phyloP scores from a whole-genome alignment of 2,113 vertebrate genomes.

The Bagarius yarrelli region DNA sequence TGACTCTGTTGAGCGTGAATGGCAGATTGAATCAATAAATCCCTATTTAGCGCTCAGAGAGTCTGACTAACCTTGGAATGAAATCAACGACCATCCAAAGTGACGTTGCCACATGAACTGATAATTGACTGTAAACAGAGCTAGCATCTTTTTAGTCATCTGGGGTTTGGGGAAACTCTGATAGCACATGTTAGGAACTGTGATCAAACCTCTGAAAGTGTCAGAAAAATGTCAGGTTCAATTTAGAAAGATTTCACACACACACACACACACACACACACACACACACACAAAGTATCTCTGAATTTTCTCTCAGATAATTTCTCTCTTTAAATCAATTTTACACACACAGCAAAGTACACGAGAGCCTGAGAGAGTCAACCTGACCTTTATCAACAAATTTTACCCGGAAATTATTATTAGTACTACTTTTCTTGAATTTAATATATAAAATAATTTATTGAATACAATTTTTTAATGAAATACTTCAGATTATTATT shows the following conservation, averaged over 20 bases:
- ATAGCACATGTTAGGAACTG: neutral
- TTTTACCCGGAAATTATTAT: neutral
- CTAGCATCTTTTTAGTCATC: neutral
- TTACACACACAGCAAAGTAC: neutral
- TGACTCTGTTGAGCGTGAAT: neutral
- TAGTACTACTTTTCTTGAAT: too few relatives aligned
- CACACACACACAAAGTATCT: neutral
- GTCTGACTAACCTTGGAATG: neutral
- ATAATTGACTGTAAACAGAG: conserved; percentile 18
- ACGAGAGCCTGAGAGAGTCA: neutral
- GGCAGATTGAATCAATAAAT: conserved; percentile 8
- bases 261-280: neutral
- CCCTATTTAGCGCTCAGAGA: neutral
- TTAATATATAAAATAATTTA: too few relatives aligned
- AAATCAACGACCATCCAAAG: neutral
- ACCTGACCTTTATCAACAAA: neutral
- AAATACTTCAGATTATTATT: too few relatives aligned
- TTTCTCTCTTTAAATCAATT: neutral
- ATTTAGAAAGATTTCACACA: neutral
- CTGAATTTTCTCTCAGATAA: neutral
- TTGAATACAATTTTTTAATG: too few relatives aligned
- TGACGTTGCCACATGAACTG: neutral
- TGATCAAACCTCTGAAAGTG: conserved; percentile 22
- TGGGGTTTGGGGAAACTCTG: neutral
- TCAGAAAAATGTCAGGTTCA: neutral